Evolutionary conservation across 2,113 vertebrate genomes (phyloP).

Genomic region (Tonatia bakeri): DNA sequence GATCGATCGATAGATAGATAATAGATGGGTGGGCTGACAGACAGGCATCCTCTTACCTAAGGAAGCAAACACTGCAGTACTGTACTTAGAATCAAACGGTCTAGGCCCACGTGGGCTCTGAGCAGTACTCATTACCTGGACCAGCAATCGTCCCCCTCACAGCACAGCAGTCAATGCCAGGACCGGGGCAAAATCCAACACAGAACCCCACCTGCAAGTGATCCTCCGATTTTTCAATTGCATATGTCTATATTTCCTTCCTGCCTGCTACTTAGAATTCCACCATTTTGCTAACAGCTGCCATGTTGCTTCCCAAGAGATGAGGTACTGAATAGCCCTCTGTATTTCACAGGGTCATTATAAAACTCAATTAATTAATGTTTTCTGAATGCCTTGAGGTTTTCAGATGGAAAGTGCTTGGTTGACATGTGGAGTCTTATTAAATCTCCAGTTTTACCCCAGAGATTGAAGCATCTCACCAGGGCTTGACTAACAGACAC

Average conservation of each 20-base stretch:
- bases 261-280: constrained; percentile 53
- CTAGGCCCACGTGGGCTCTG: not conserved
- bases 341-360: constrained; percentile 48
- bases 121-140: too few species aligned
- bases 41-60: not conserved
- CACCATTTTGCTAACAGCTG: constrained; percentile 53
- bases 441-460: constrained; percentile 3
- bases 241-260: not conserved
- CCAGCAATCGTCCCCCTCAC: not conserved
- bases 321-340: constrained; percentile 19
- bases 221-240: constrained; percentile 35
- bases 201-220: not conserved
- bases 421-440: constrained; percentile 6
- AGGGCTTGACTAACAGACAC: not conserved
- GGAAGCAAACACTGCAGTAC: not conserved
- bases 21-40: not conserved
- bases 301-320: constrained; percentile 54
- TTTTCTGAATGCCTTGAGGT: constrained; percentile 65
- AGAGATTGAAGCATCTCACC: not conserved
- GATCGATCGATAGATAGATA: not conserved
- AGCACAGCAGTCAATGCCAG: not conserved
- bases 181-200: not conserved
- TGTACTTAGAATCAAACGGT: not conserved
- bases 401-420: constrained; percentile 55
- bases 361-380: constrained; percentile 68